phyloP scores from a whole-genome alignment of 2,113 vertebrate genomes.

The Gobius niger region DNA sequence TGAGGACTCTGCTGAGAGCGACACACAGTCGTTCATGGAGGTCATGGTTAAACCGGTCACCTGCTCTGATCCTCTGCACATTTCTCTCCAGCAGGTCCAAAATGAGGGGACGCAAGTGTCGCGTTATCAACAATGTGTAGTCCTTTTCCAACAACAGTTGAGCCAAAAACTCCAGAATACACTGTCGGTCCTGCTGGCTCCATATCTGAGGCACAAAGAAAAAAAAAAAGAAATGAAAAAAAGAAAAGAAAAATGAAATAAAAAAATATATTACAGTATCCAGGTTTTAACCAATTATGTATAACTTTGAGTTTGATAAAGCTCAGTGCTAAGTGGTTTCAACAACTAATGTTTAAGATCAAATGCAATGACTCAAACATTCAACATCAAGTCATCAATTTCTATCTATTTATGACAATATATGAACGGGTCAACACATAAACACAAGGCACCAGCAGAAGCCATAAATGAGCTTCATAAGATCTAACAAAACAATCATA shows the following conservation, averaged over 20 bases:
- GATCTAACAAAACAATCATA: not conserved
- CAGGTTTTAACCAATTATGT: not conserved
- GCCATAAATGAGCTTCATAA: not conserved
- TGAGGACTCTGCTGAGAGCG: conserved; percentile 90
- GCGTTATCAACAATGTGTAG: conserved; percentile 84
- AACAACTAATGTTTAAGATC: not conserved
- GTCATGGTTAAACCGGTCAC: conserved; percentile 87
- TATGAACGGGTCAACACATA: not conserved
- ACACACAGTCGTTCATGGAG: conserved; percentile 94
- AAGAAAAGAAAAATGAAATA: no score
- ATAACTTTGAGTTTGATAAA: not conserved
- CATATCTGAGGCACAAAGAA: conserved; percentile 79
- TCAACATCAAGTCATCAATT: no score
- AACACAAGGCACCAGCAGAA: not conserved
- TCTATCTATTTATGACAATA: no score
- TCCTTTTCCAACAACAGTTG: conserved; percentile 92
- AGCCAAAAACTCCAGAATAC: conserved; percentile 82
- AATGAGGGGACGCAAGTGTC: conserved; percentile 86
- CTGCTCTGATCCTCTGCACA: conserved; percentile 81
- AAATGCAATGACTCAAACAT: no score
- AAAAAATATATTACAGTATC: no score
- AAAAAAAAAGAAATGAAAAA: no score
- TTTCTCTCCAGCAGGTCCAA: conserved; percentile 94
- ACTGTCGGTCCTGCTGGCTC: conserved; percentile 89
- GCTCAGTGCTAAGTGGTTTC: not conserved